Evolutionary conservation across 2,113 vertebrate genomes (phyloP), one percentile per base, ranked within the genome.

Genomic region (Perccottus glenii): DNA sequence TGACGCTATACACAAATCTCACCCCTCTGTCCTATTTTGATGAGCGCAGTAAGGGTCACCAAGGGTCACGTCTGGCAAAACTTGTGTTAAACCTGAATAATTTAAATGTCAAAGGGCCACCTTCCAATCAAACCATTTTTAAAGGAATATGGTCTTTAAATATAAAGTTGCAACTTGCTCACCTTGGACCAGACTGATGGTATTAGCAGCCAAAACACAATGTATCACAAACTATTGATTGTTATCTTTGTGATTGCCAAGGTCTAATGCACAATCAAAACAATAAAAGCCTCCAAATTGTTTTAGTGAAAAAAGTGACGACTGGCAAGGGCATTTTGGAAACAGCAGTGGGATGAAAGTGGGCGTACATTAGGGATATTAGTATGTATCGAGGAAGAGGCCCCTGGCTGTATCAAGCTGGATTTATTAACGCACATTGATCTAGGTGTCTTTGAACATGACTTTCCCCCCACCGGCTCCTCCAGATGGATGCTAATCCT

Each of bases 371-470:
- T 78, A 67, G 67, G 45, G 71, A 67, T 83, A 82, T 90, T 84
- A 88, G 85, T 70, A 78, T 83, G 80, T 84, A 79, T 80, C 7
- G 80, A 89, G 83, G 81, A 86, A 88, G 76, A 80, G 87, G 76
- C 59, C 77, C 68, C 79, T 33, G 63, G 70, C 81, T 71, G 80
- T 86, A 91, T 91, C 85, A 70, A 60, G 51, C 62, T 36, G 81
- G 81, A 87, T 89, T 88, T 85, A 85, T 89, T 84, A 89, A 81
- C 75, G 60, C 63, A 74, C 65, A 88, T 87, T 86, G 85, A 88
- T 87, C 76, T 68, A 64, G 64, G 67, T 81, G 87, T 82, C 87
- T 90, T 88, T 90, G 86, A 89, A 86, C 80, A 84, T 80, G 87
- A 87, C 84, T 85, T 85, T 82, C 80, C 53, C 65, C 60, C 69